Evolutionary conservation across 2,888 invertebrate genomes (phyloP), one percentile per base, ranked within the genome.

Genomic region (Sylvicola cinctus): DNA sequence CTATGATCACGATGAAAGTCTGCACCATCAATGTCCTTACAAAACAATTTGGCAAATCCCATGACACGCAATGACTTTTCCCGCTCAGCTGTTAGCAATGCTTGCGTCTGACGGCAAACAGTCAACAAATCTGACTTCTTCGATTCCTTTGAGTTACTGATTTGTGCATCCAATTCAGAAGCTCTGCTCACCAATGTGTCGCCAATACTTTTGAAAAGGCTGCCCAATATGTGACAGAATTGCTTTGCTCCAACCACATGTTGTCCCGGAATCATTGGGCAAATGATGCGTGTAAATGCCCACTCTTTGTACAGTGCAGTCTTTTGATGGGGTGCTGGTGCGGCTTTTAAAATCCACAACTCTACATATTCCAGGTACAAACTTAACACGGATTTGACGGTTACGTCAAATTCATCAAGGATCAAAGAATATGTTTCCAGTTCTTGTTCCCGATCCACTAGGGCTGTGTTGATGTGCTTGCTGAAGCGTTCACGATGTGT

Each of bases 311-410:
- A 81, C 39, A 91, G 63, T 14, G 75, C 65, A 44, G 75, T 70
- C 51, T 87, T 84, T 39, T 76, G 68, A 41, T 54, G 50, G 2
- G 46, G 48, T 40, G 55, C 55, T 5, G 54, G 54, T 27, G 52
- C 50, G 1, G 56, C 56, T 11, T 50, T 69, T 40, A 70, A 60
- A 4, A 87, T 79, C 76, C 87, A 81, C 46, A 74, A 75, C 40
- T 74, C 71, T 39, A 91, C 65, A 60, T 91, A 91, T 42, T 79
- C 75, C 44, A 93, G 64, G 57, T 91, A 91, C 43, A 85, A 69
- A 69, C 76, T 56, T 20, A 57, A 69, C 44, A 80, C 73, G 33
- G 68, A 66, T 42, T 73, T 68, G 34, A 87, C 68, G 31, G 81
- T 84, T 16, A 65, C 59, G 50, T 90, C 87, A 51, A 83, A 88